phyloP scores from a whole-genome alignment of 2,888 invertebrate species.

The Halocaridina rubra region DNA sequence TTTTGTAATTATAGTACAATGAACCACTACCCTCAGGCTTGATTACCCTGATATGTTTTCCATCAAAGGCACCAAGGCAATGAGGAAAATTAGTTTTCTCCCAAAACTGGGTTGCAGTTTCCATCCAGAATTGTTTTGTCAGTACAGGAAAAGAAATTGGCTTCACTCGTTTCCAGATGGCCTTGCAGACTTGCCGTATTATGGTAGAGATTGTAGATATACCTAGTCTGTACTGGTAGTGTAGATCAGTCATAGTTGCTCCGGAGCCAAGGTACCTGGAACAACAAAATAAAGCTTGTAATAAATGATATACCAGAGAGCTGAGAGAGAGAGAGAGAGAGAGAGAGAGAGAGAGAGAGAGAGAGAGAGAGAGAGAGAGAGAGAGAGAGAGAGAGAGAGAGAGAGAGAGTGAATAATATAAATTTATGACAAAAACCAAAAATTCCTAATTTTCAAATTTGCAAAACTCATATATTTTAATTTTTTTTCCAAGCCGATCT shows the following conservation, averaged over 20 bases:
- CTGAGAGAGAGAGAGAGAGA: no score
- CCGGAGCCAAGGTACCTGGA: slow-evolving; percentile 13
- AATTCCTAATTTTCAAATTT: no score
- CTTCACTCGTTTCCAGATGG: slow-evolving; percentile 36
- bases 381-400: no score
- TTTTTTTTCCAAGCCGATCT: no score
- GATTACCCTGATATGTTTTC: slow-evolving; percentile 17
- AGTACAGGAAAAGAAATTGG: background rate
- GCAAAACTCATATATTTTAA: no score
- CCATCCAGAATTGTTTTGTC: slow-evolving; percentile 66
- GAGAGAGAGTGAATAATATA: no score
- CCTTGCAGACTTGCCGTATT: slow-evolving; percentile 35
- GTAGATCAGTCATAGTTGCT: slow-evolving; percentile 31
- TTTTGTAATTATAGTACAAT: background rate
- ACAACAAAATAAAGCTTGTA: slow-evolving; percentile 17
- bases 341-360: no score
- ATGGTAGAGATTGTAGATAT: slow-evolving; percentile 16
- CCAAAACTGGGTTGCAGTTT: background rate
- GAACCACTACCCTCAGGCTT: background rate
- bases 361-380: no score
- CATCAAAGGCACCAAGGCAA: no score
- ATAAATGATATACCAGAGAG: background rate
- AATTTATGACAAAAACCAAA: no score
- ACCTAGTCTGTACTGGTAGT: slow-evolving; percentile 33
- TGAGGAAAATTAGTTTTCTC: slow-evolving; percentile 12